Evolutionary conservation across 2,113 vertebrate genomes (phyloP), one percentile per base, ranked within the genome.

Genomic region (Aix galericulata): DNA sequence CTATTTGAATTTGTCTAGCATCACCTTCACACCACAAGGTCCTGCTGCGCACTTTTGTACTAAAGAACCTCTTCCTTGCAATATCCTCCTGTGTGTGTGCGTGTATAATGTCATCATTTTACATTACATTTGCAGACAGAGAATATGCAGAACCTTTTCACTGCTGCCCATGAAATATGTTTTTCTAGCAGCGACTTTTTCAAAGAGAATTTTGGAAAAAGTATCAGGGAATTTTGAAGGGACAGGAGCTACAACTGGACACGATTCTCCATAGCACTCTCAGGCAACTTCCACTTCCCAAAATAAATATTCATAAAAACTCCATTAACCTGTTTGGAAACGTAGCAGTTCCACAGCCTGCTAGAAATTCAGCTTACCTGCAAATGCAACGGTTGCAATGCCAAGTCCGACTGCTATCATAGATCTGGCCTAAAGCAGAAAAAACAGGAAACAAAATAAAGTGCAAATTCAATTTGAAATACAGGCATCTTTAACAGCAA

Each of bases 361-460:
- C 5, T 42, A 21, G 63, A 63, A 82, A 76, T 79, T 77, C 48
- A 55, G n/a, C 97, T 98, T 97, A 99, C 99, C 99, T 97, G 98
- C 99, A 98, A 99, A 99, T 13, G 98, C 98, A 85, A 98, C 96
- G 73, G 99, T 98, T 77, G 99, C 98, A 75, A 99, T 92, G 18
- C 99, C 98, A n/a, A 99, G 98, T 46, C 99, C 99, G 7, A 99
- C 98, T 4, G 98, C 98, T 53, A 99, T 98, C 94, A 99, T 91
- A 84, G 98, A 98, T 68, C 95, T 97, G 58, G 99, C 98, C 99
- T 99, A 84, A 69, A 83, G 86, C 52, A 71, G 77, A 83, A 91
- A 91, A 96, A 93, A 68, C 18, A 93, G 9, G 3, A 68, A 55
- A 80, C 20, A 92, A 66, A 91, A 59, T 11, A 69, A 62, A 16